These are phyloP conservation scores for Amphimedon queenslandica DNA, from an alignment of 37 sponge, comb jelly and placozoan genomes.

Conservation along the genomic window DNA sequence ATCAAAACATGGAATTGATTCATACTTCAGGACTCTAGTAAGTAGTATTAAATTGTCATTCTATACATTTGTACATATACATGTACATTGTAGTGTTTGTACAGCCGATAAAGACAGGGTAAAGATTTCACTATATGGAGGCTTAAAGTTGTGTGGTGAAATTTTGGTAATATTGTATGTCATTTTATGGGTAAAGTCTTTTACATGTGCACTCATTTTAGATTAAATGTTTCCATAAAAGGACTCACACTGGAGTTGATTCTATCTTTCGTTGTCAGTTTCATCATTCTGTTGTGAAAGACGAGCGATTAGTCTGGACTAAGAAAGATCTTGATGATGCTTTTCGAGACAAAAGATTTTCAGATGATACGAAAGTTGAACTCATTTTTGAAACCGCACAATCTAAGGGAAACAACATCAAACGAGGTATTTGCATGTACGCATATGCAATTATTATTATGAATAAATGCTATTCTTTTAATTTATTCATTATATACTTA, in stretches of 20 bases:
- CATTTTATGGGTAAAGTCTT: too few relatives aligned
- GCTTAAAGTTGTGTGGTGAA: constrained; percentile 56
- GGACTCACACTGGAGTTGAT: constrained; percentile 62
- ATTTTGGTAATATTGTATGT: constrained; percentile 70
- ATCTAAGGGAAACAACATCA: neutral
- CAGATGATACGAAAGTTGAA: constrained; percentile 69
- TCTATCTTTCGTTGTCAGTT: constrained; percentile 90
- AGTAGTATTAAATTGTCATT: constrained; percentile 11
- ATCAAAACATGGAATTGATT: constrained; percentile 81
- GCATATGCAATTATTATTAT: neutral
- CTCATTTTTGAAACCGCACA: constrained; percentile 47
- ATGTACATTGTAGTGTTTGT: constrained; percentile 33
- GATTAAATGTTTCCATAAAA: constrained; percentile 93
- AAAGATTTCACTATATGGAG: constrained; percentile 61
- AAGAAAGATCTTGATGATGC: constrained; percentile 95
- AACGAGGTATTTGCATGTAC: neutral
- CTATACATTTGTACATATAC: neutral
- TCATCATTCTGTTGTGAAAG: constrained; percentile 71
- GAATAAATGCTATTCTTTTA: too few relatives aligned
- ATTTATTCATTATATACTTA: too few relatives aligned
- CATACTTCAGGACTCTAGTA: constrained; percentile 83
- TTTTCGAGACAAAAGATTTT: constrained; percentile 79
- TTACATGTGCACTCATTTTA: constrained; percentile 4
- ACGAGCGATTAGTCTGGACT: constrained; percentile 70
- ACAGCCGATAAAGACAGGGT: constrained; percentile 46